Evolutionary conservation across 2,113 vertebrate species (phyloP).

Genomic region (Lycaon pictus): DNA sequence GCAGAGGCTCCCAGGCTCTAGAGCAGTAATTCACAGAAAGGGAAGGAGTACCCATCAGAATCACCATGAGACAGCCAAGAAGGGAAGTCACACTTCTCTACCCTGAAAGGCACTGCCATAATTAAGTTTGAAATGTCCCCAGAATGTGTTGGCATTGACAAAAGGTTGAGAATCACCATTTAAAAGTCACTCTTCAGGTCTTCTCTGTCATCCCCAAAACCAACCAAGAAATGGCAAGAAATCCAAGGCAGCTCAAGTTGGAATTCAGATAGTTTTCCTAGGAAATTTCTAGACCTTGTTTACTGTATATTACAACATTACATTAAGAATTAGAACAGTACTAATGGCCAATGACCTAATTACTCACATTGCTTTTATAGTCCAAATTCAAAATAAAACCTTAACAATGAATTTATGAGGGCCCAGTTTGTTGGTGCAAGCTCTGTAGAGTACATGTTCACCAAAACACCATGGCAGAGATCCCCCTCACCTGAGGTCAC

Average conservation of each 20-base stretch:
- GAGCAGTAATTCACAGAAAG: not conserved
- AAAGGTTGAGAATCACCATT: constrained; percentile 34
- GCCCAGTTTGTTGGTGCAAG: not conserved
- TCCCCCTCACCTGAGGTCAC: not conserved
- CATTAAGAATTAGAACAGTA: not conserved
- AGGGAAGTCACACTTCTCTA: not conserved
- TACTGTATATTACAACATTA: not conserved
- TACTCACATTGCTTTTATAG: not conserved
- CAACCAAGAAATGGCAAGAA: not conserved
- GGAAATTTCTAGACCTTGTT: not conserved
- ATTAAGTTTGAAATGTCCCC: not conserved
- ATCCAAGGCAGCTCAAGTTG: not conserved
- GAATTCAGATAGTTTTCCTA: constrained; percentile 16
- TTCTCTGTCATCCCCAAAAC: not conserved
- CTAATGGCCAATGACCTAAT: not conserved
- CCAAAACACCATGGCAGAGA: not conserved
- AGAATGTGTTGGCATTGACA: not conserved
- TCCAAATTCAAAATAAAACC: constrained; percentile 28
- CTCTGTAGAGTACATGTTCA: not conserved
- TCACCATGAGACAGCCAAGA: not conserved
- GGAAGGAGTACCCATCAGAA: not conserved
- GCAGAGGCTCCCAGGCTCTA: not conserved
- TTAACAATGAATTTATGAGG: not conserved
- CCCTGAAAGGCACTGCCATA: not conserved
- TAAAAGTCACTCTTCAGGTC: not conserved